Evolutionary conservation across 1,140 invertebrate species (phyloP).

Genomic region (Armadillidium nasatum): DNA sequence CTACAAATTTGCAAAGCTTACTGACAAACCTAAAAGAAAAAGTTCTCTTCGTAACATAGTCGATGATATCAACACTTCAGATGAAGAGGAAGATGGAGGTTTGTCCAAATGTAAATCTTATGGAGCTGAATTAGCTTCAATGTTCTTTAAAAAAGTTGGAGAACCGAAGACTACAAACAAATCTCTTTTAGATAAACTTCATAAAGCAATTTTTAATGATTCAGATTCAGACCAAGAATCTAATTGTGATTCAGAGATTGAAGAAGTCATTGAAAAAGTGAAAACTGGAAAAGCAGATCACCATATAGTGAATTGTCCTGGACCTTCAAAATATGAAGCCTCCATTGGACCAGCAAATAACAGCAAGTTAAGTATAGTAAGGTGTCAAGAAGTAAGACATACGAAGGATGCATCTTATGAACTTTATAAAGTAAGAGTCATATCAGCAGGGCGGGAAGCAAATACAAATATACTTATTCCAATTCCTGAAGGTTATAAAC

Average conservation of each 20-base stretch:
- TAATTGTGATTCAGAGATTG: background rate
- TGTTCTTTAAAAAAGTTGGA: background rate
- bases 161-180: background rate
- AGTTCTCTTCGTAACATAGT: background rate
- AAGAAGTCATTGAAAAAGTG: background rate
- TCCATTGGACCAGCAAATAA: background rate
- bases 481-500: background rate
- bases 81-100: background rate
- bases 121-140: background rate
- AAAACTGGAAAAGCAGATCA: background rate
- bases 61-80: background rate
- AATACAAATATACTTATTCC: background rate
- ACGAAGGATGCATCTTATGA: background rate
- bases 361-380: background rate
- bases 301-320: background rate
- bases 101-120: background rate
- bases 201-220: background rate
- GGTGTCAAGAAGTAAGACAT: background rate
- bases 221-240: background rate
- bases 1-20: background rate
- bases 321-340: background rate
- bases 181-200: constrained; percentile 2
- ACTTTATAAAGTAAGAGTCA: background rate
- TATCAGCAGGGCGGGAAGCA: background rate
- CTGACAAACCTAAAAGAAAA: background rate